These are phyloP conservation scores for Formica exsecta DNA, from an alignment of 1,140 invertebrate species.

Conservation along the genomic window DNA sequence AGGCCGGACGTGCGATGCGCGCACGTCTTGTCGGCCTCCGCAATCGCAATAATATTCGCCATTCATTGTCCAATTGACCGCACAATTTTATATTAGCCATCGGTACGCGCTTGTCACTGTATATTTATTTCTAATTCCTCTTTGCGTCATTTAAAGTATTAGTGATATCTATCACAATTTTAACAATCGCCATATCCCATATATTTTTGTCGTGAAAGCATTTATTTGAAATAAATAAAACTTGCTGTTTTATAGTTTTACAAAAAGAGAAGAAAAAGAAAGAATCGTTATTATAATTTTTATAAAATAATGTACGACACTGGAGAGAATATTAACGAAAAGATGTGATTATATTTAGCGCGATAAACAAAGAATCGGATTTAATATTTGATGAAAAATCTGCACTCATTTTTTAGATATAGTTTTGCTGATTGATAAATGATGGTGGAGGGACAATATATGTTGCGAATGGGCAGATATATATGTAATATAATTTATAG, in stretches of 20 bases:
- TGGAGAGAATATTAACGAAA: neutral
- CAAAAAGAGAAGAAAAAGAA: neutral
- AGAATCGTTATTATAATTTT: neutral
- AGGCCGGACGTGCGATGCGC: constrained; percentile 22
- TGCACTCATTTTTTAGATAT: neutral
- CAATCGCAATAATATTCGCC: neutral
- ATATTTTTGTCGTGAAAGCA: neutral
- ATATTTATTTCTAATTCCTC: constrained; percentile 11
- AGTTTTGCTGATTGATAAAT: neutral
- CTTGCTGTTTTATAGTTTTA: neutral
- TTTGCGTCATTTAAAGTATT: no score
- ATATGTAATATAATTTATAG: no score
- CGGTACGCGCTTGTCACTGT: neutral
- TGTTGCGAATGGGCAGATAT: no score
- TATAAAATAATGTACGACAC: neutral
- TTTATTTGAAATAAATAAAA: neutral
- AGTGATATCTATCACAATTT: neutral
- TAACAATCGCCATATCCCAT: neutral
- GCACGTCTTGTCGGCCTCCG: constrained; percentile 15
- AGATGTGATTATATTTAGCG: neutral
- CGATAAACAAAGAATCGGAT: neutral
- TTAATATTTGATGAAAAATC: neutral
- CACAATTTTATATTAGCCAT: constrained; percentile 33
- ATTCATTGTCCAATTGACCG: constrained; percentile 1
- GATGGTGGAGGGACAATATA: neutral